phyloP scores from a whole-genome alignment of 1,140 invertebrate species.

The Camponotus pennsylvanicus region DNA sequence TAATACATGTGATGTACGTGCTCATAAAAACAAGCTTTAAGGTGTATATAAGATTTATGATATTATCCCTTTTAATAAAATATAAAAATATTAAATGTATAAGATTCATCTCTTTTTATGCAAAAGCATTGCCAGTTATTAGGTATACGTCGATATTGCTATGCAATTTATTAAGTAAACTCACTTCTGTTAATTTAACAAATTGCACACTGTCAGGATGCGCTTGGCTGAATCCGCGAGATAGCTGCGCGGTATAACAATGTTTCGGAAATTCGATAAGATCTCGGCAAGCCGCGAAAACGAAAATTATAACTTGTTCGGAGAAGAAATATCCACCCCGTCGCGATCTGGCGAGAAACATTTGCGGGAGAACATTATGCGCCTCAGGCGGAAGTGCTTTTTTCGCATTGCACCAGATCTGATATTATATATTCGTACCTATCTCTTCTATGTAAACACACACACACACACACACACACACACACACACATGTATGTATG shows the following conservation, averaged over 20 bases:
- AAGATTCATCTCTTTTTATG: background rate
- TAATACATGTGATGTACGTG: background rate
- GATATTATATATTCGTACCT: conserved; percentile 63
- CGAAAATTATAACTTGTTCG: conserved; percentile 33
- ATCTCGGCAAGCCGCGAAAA: background rate
- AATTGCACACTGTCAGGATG: background rate
- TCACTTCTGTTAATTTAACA: background rate
- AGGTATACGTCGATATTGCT: background rate
- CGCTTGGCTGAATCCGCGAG: background rate
- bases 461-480: no score
- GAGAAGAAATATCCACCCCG: conserved; percentile 1
- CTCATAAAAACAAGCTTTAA: background rate
- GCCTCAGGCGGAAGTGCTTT: conserved; percentile 23
- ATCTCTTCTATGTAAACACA: conserved; percentile 37
- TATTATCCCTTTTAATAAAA: background rate
- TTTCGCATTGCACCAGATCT: conserved; percentile 34
- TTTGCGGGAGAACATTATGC: conserved; percentile 28
- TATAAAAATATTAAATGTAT: background rate
- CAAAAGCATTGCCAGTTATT: background rate
- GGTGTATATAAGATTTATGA: background rate
- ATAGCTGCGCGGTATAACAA: background rate
- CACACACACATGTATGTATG: conserved; percentile 10
- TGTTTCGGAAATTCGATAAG: conserved; percentile 20
- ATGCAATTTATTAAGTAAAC: conserved; percentile 19
- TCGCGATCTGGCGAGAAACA: conserved; percentile 6